These are phyloP conservation scores for Drosophila quinaria DNA, from an alignment of 2,888 invertebrate species.

Conservation along the genomic window DNA sequence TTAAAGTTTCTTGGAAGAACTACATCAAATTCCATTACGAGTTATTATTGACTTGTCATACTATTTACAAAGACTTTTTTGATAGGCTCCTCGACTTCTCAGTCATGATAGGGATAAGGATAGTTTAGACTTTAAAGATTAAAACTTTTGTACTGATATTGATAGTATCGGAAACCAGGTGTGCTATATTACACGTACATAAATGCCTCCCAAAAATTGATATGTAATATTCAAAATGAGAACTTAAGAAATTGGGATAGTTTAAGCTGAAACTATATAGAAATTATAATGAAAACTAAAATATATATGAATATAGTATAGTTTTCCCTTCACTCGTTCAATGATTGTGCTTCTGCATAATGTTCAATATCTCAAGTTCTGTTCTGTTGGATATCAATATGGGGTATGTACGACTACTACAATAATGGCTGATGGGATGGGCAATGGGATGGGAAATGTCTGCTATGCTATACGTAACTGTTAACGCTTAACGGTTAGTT, in stretches of 20 bases:
- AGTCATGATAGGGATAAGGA: conserved; percentile 36
- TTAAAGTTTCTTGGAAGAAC: conserved; percentile 70
- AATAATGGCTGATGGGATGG: conserved; percentile 29
- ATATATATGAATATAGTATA: not conserved
- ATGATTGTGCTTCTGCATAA: conserved; percentile 83
- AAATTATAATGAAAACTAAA: conserved; percentile 3
- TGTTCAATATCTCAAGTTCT: conserved; percentile 49
- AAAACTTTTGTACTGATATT: conserved; percentile 73
- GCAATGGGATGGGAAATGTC: conserved; percentile 2
- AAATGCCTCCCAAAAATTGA: conserved; percentile 61
- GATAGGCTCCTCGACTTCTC: conserved; percentile 22
- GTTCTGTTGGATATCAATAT: conserved; percentile 17
- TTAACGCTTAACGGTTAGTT: conserved; percentile 33
- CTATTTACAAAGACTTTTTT: conserved; percentile 45
- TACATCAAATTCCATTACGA: conserved; percentile 51
- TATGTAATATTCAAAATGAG: conserved; percentile 70
- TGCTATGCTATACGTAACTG: conserved; percentile 21
- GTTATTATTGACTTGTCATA: conserved; percentile 56
- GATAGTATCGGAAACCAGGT: conserved; percentile 78
- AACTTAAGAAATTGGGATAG: conserved; percentile 4
- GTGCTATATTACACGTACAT: conserved; percentile 69
- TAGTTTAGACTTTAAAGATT: conserved; percentile 26
- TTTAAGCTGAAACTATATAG: conserved; percentile 12
- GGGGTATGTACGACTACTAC: conserved; percentile 33
- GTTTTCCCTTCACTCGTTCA: conserved; percentile 58